phyloP scores from a whole-genome alignment of 1,140 invertebrate species.

The Brachionus koreanus region DNA sequence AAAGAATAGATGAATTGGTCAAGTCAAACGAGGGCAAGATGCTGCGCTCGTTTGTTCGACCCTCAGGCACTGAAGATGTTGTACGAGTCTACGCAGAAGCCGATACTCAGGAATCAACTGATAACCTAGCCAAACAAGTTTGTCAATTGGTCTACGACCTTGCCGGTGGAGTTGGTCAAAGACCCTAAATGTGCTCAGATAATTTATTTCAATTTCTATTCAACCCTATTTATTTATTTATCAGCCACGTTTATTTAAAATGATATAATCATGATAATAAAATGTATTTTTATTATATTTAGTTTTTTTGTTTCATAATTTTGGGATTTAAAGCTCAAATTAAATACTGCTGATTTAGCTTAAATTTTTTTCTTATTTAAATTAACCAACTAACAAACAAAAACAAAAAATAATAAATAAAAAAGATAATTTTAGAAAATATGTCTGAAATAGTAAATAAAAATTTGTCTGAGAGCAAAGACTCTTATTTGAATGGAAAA shows the following conservation, averaged over 20 bases:
- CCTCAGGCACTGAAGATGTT: constrained; percentile 94
- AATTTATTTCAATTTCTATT: background rate
- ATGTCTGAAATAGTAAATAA: background rate
- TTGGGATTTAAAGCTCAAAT: constrained; percentile 27
- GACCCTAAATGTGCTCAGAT: constrained; percentile 47
- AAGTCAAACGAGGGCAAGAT: constrained; percentile 62
- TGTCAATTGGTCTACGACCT: constrained; percentile 69
- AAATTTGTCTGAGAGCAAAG: background rate
- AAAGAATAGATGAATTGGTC: constrained; percentile 71
- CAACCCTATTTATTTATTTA: background rate
- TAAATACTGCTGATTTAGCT: background rate
- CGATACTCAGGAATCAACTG: constrained; percentile 63
- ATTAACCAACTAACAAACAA: too few species aligned
- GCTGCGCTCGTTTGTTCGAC: constrained; percentile 83
- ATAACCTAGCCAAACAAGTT: constrained; percentile 73
- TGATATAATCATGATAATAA: constrained; percentile 37
- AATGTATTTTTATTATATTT: constrained; percentile 1
- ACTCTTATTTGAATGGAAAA: background rate
- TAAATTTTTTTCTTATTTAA: background rate
- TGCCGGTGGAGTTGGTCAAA: constrained; percentile 68
- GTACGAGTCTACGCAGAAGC: constrained; percentile 94
- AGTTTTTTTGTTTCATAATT: background rate
- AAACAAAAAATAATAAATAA: background rate
- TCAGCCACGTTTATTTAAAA: constrained; percentile 10
- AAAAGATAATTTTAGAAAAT: background rate